Conservation (phyloP, 2,113 vertebrate species). For the Platysternon megacephalum region DNA sequence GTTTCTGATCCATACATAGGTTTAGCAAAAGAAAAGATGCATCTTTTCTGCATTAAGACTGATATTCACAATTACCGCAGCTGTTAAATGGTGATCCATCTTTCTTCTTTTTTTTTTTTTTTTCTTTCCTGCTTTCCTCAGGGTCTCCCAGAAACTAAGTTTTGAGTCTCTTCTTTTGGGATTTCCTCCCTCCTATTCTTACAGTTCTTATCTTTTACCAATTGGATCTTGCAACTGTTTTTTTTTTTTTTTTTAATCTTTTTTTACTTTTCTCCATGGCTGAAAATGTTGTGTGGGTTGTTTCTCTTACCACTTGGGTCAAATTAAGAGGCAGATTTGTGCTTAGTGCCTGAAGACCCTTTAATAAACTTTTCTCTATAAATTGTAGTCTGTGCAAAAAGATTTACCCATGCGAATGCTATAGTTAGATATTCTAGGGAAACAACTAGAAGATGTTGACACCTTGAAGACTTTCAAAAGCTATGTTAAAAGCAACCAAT, state of each 20-base stretch:
- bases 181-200: background rate
- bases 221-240: background rate
- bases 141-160: background rate
- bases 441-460: background rate
- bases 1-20: background rate
- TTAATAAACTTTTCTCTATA: background rate
- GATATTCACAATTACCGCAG: background rate
- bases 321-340: background rate
- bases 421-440: background rate
- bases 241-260: background rate
- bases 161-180: conserved; percentile 25
- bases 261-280: conserved; percentile 44
- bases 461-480: conserved; percentile 42
- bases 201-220: conserved; percentile 1
- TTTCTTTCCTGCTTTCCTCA: background rate
- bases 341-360: background rate
- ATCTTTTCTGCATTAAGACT: background rate
- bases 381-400: background rate
- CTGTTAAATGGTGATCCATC: background rate
- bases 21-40: conserved; percentile 20
- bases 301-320: conserved; percentile 57
- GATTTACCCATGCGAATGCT: background rate
- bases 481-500: conserved; percentile 35
- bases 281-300: conserved; percentile 50
- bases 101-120: background rate